Conservation (phyloP, 2,113 vertebrate genomes). For the Mesocricetus auratus region DNA sequence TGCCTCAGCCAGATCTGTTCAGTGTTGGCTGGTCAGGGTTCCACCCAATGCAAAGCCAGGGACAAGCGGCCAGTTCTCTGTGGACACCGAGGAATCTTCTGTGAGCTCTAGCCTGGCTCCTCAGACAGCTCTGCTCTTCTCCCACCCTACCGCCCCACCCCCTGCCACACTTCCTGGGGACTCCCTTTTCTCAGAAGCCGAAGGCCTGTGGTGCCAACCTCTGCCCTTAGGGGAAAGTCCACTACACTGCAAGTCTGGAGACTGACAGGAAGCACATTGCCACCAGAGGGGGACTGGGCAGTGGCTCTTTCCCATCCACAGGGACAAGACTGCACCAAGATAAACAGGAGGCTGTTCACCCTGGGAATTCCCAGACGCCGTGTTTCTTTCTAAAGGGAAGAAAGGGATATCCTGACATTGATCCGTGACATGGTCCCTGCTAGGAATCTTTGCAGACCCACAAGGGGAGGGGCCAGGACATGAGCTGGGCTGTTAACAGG, state of each 20-base stretch:
- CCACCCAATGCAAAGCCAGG: neutral
- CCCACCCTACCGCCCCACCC: neutral
- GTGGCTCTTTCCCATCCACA: neutral
- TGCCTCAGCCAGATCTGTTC: neutral
- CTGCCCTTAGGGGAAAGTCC: neutral
- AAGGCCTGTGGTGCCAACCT: neutral
- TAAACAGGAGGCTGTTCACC: slow-evolving; percentile 40
- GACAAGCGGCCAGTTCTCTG: neutral
- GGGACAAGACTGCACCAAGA: neutral
- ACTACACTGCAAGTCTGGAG: neutral
- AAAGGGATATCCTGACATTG: slow-evolving; percentile 66
- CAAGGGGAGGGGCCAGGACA: neutral
- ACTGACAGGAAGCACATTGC: neutral
- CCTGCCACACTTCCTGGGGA: neutral
- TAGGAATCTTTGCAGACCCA: slow-evolving; percentile 39
- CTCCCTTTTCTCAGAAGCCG: neutral
- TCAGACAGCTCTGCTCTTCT: neutral
- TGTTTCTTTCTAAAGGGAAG: slow-evolving; percentile 1
- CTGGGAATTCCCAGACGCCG: slow-evolving; percentile 47
- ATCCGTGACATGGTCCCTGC: neutral
- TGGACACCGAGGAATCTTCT: neutral
- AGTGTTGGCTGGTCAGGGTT: neutral
- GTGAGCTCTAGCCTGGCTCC: rapidly evolving
- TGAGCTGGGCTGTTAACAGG: neutral
- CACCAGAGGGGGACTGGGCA: neutral